A percentile compares a stretch with the other conserved stretches of the same genome.
Conservation (phyloP, 2,888 invertebrate genomes). For the Melolontha melolontha region DNA sequence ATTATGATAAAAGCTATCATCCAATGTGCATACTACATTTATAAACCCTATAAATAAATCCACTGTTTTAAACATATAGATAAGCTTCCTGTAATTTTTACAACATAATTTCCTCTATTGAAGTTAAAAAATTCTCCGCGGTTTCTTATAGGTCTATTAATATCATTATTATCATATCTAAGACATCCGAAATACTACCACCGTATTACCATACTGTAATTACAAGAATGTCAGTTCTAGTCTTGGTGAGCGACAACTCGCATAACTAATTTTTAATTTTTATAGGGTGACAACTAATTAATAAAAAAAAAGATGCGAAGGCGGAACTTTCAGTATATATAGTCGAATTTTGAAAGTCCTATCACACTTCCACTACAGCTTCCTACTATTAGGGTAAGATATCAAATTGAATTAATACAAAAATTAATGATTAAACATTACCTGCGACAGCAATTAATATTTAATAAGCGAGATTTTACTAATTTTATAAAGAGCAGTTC, state of each 20-base stretch:
- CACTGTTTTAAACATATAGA: too few relatives aligned
- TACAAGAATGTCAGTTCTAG: conserved; percentile 23
- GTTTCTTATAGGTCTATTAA: conserved; percentile 14
- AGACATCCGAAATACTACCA: conserved; percentile 25
- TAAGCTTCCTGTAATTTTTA: too few relatives aligned
- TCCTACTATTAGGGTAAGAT: conserved; percentile 26
- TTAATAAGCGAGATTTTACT: too few relatives aligned
- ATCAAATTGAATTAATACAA: background rate
- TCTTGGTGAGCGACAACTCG: conserved; percentile 4
- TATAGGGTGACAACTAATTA: conserved; percentile 22
- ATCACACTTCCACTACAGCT: conserved; percentile 25
- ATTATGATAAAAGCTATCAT: too few relatives aligned
- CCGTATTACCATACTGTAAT: conserved; percentile 26
- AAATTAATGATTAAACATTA: background rate
- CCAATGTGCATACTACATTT: too few relatives aligned
- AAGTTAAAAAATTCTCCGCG: too few relatives aligned
- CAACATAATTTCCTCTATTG: too few relatives aligned
- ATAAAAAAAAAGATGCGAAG: conserved; percentile 25
- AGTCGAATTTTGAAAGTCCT: conserved; percentile 22
- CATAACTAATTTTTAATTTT: too few relatives aligned
- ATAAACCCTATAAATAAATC: too few relatives aligned
- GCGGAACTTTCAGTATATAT: conserved; percentile 31
- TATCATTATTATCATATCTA: conserved; percentile 1
- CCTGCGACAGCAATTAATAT: too few relatives aligned
- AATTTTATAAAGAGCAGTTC: too few relatives aligned